Evolutionary conservation across 2,113 vertebrate species (phyloP).

Genomic region (Zosterops borbonicus): DNA sequence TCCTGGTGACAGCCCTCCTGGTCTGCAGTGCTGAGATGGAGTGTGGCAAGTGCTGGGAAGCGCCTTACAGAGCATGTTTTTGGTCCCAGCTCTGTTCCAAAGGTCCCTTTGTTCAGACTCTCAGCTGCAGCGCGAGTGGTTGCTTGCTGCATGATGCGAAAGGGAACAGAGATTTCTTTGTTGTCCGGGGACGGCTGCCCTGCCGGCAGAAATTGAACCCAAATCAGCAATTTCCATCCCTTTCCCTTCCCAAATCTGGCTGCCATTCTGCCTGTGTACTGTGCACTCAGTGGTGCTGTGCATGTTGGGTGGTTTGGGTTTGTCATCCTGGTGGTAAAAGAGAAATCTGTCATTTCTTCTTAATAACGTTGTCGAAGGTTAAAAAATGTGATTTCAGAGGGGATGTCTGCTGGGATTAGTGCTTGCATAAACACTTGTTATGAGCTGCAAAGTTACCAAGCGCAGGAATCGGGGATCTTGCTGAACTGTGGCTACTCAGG

Average conservation of each 20-base stretch:
- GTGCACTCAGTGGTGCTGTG: background rate
- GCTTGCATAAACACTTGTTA: background rate
- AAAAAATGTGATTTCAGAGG: accelerated
- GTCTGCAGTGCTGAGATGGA: background rate
- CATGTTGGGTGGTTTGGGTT: background rate
- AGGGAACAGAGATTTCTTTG: constrained; percentile 64
- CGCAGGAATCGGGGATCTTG: accelerated
- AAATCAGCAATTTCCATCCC: constrained; percentile 23
- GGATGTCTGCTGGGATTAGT: background rate
- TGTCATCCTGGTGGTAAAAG: background rate
- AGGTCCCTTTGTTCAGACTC: constrained; percentile 47
- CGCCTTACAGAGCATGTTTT: background rate
- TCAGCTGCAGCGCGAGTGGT: background rate
- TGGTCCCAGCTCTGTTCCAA: constrained; percentile 18
- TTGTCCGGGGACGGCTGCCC: background rate
- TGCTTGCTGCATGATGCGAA: background rate
- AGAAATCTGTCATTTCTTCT: background rate
- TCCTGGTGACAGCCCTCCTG: background rate
- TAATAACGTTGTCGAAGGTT: accelerated
- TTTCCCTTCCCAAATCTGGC: background rate
- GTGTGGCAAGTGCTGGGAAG: background rate
- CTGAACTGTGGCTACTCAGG: background rate
- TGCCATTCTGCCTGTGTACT: background rate
- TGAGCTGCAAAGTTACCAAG: accelerated
- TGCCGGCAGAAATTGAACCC: background rate